phyloP scores from a whole-genome alignment of 2,113 vertebrate genomes.

The Eulemur macaco region DNA sequence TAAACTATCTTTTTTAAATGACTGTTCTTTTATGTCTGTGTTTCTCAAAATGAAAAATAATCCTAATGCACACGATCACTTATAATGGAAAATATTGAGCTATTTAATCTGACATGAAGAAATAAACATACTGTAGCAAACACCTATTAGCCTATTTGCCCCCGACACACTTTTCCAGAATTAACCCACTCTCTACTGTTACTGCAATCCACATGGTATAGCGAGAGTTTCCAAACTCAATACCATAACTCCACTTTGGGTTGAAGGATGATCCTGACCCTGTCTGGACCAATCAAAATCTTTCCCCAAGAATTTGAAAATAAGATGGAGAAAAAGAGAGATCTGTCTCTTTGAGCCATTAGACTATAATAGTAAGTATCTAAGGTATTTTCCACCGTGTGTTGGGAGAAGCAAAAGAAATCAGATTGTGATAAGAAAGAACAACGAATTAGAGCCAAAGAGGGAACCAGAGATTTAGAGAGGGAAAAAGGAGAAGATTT shows the following conservation, averaged over 20 bases:
- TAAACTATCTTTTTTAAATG: background rate
- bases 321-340: background rate
- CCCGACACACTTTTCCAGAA: background rate
- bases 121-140: background rate
- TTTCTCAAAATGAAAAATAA: conserved; percentile 34
- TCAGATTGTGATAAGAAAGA: background rate
- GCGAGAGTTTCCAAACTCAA: conserved; percentile 6
- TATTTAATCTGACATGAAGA: background rate
- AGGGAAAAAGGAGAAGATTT: background rate
- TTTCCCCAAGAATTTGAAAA: background rate
- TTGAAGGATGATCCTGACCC: background rate
- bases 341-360: background rate
- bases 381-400: background rate
- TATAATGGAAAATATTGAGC: background rate
- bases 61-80: background rate
- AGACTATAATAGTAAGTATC: background rate
- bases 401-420: background rate
- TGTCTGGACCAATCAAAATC: background rate
- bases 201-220: background rate
- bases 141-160: background rate
- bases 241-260: background rate
- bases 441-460: background rate
- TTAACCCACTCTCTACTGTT: background rate
- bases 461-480: background rate
- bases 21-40: background rate